phyloP scores from a whole-genome alignment of 1,140 invertebrate genomes.

The Aphelenchoides fujianensis region DNA sequence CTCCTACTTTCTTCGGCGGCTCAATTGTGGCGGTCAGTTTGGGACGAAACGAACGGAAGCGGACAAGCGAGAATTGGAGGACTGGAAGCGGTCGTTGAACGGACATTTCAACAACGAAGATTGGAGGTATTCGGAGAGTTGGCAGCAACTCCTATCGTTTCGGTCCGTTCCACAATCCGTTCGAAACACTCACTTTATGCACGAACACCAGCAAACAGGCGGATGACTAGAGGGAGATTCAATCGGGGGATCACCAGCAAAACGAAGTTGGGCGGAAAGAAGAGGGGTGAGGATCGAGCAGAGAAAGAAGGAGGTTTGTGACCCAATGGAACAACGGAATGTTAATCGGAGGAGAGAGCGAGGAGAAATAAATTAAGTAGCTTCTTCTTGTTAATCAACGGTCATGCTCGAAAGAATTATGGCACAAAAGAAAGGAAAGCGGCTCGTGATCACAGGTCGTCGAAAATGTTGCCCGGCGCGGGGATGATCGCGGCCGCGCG shows the following conservation, averaged over 20 bases:
- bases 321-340: not conserved
- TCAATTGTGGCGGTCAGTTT: too few relatives aligned
- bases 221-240: not conserved
- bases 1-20: too few relatives aligned
- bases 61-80: too few relatives aligned
- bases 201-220: not conserved
- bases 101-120: not conserved
- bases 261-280: too few relatives aligned
- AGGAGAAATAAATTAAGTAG: not conserved
- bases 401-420: not conserved
- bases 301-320: too few relatives aligned
- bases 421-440: not conserved
- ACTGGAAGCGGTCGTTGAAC: too few relatives aligned
- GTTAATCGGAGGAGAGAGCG: not conserved
- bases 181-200: not conserved
- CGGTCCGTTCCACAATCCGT: not conserved
- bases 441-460: constrained; percentile 40
- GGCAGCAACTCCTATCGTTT: not conserved
- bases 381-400: too few relatives aligned
- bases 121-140: not conserved
- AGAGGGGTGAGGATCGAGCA: too few relatives aligned
- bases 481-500: too few relatives aligned
- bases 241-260: not conserved
- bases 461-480: constrained; percentile 39
- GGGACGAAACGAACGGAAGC: too few relatives aligned